Evolutionary conservation across 2,113 vertebrate genomes (phyloP).

Genomic region (Syngnathus scovelli): DNA sequence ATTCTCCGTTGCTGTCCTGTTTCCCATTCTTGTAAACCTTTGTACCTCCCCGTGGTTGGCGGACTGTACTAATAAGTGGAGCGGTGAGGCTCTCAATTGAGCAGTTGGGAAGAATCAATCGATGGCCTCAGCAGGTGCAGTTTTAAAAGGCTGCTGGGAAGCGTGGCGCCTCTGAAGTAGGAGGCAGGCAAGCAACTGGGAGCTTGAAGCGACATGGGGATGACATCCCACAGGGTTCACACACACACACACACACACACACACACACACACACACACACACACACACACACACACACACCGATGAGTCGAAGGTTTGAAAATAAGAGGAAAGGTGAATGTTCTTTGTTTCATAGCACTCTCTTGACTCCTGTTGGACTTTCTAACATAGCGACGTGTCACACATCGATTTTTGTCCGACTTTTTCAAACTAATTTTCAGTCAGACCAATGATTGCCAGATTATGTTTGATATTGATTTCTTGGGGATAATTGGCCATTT

Average conservation of each 20-base stretch:
- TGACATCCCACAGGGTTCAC: constrained; percentile 24
- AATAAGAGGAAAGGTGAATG: constrained; percentile 3
- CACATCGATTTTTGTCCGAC: constrained; percentile 56
- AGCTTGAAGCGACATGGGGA: constrained; percentile 24
- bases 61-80: constrained; percentile 30
- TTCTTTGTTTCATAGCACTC: constrained; percentile 14
- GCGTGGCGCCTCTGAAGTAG: constrained; percentile 36
- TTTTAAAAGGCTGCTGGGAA: constrained; percentile 46
- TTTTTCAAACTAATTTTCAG: constrained; percentile 65
- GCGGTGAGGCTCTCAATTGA: constrained; percentile 37
- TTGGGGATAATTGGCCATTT: constrained; percentile 25
- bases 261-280: constrained; percentile 1
- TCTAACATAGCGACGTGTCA: constrained; percentile 77
- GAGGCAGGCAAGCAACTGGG: constrained; percentile 25
- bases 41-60: constrained; percentile 12
- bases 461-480: constrained; percentile 55
- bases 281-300: not conserved
- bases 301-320: constrained; percentile 7
- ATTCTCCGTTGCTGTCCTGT: constrained; percentile 17
- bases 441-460: constrained; percentile 59
- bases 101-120: constrained; percentile 47
- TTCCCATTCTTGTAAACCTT: constrained; percentile 27
- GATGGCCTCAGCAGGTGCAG: constrained; percentile 45
- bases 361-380: constrained; percentile 39
- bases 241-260: constrained; percentile 1